phyloP scores from a whole-genome alignment of 2,888 invertebrate genomes.

The Parapristionchus giblindavisi region DNA sequence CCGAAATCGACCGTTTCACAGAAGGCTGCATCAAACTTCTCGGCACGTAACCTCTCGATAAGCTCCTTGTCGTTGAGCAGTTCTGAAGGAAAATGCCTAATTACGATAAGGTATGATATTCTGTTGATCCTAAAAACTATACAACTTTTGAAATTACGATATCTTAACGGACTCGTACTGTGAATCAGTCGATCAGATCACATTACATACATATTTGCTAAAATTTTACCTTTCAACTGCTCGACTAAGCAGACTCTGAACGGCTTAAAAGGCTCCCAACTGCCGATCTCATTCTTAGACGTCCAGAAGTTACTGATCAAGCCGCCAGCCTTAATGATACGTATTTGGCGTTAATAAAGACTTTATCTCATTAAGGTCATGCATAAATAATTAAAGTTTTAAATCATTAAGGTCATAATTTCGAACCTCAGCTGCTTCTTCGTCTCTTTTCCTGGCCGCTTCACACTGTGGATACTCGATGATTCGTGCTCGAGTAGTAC shows the following conservation, averaged over 20 bases:
- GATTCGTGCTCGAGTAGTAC: background rate
- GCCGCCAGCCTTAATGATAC: background rate
- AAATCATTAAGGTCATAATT: background rate
- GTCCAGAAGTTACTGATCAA: background rate
- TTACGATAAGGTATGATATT: too few relatives aligned
- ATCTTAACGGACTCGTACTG: too few relatives aligned
- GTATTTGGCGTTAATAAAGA: background rate
- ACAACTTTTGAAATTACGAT: too few relatives aligned
- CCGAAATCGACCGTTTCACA: constrained; percentile 6
- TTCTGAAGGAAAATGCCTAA: background rate
- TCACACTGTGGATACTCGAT: constrained; percentile 5
- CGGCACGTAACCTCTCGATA: constrained; percentile 20
- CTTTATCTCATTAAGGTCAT: background rate
- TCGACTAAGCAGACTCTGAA: background rate
- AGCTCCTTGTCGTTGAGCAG: background rate
- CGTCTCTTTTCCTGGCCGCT: background rate
- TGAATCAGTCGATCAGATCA: too few relatives aligned
- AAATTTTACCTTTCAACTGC: background rate
- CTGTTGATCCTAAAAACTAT: background rate
- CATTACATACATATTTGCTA: too few relatives aligned
- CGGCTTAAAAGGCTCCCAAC: background rate
- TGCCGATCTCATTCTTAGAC: background rate
- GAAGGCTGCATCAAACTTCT: constrained; percentile 31
- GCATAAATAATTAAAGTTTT: background rate
- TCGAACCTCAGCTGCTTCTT: background rate